Evolutionary conservation across 2,888 invertebrate species (phyloP).

Genomic region (Yponomeuta cagnagella): DNA sequence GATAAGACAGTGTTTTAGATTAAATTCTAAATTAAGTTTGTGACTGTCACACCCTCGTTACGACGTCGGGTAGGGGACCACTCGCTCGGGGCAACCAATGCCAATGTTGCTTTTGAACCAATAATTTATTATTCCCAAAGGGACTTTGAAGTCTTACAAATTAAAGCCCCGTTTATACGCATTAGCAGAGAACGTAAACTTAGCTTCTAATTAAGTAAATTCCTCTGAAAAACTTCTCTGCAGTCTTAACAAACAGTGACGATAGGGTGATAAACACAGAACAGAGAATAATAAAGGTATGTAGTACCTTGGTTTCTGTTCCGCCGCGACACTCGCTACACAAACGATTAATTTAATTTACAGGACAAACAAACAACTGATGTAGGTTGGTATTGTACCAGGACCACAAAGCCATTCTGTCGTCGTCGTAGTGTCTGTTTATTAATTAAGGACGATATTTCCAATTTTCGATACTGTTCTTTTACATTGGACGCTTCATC

Average conservation of each 20-base stretch:
- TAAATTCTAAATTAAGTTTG: conserved; percentile 48
- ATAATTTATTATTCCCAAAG: conserved; percentile 38
- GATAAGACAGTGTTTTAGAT: conserved; percentile 46
- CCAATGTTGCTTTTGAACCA: conserved; percentile 30
- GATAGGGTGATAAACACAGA: too few species aligned
- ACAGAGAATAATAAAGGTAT: too few species aligned
- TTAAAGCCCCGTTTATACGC: not conserved
- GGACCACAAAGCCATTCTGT: too few species aligned
- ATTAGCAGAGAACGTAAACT: not conserved
- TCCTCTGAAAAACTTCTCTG: not conserved
- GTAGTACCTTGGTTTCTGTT: too few species aligned
- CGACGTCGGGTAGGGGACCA: conserved; percentile 25
- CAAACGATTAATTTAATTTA: too few species aligned
- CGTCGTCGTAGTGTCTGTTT: too few species aligned
- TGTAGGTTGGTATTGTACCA: too few species aligned
- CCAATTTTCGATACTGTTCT: too few species aligned
- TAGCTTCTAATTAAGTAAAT: not conserved
- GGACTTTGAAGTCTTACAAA: conserved; percentile 7
- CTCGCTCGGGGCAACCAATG: conserved; percentile 29
- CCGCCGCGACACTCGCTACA: too few species aligned
- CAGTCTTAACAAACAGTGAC: not conserved
- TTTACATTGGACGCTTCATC: too few species aligned
- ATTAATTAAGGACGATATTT: too few species aligned
- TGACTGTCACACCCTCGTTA: conserved; percentile 51
- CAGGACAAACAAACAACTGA: too few species aligned